Evolutionary conservation across 2,888 invertebrate species (phyloP).

Genomic region (Hydriomena furcata): DNA sequence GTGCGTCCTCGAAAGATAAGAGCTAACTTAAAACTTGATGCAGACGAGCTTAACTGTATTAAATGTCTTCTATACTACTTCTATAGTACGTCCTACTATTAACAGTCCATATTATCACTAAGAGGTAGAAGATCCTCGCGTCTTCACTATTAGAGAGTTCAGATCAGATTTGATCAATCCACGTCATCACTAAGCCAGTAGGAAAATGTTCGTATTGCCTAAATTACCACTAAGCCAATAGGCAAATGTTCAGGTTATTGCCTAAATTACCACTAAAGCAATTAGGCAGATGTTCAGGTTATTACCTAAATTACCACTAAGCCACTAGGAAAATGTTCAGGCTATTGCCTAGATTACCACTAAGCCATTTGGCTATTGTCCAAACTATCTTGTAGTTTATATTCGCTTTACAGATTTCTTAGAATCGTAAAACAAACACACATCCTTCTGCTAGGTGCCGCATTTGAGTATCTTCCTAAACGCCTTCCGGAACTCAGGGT

Average conservation of each 20-base stretch:
- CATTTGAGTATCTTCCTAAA: constrained; percentile 95
- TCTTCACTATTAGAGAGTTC: too few species aligned
- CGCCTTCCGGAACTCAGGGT: constrained; percentile 98
- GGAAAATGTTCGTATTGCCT: background rate
- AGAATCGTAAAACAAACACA: constrained; percentile 39
- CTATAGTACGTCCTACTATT: too few species aligned
- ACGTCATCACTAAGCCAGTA: background rate
- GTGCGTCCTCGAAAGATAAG: too few species aligned
- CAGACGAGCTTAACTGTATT: too few species aligned
- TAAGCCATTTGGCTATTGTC: background rate
- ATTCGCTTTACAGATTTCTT: constrained; percentile 17
- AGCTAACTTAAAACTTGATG: too few species aligned
- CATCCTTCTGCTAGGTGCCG: constrained; percentile 80
- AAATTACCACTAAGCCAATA: background rate
- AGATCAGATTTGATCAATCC: too few species aligned
- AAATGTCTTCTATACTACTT: too few species aligned
- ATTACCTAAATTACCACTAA: background rate
- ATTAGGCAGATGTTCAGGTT: background rate
- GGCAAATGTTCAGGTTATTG: background rate
- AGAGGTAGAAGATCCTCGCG: too few species aligned
- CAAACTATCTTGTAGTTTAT: background rate
- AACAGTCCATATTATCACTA: too few species aligned
- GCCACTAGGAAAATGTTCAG: background rate
- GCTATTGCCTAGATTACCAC: too few species aligned
- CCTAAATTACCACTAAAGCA: background rate